A percentile compares a stretch with the other conserved stretches of the same genome.
phyloP scores from a whole-genome alignment of 2,113 vertebrate species.

The Nyctereutes procyonoides region DNA sequence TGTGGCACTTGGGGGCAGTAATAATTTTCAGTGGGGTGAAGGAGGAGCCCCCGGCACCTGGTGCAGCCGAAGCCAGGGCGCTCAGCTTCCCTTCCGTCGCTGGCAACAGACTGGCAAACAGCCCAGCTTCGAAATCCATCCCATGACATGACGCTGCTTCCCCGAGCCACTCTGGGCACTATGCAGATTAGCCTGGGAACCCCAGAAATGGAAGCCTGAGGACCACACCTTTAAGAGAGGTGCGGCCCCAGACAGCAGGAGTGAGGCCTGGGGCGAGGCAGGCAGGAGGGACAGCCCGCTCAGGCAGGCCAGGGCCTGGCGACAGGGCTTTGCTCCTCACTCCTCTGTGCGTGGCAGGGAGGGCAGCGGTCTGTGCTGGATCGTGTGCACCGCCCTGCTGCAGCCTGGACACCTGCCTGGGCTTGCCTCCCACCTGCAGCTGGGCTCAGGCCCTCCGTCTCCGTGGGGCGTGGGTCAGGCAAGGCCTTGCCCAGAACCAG shows the following conservation, averaged over 20 bases:
- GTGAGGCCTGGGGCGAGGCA: neutral
- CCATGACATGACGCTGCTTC: neutral
- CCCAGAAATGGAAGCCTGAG: neutral
- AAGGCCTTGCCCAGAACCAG: neutral
- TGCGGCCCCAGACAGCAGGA: neutral
- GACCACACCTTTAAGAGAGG: too few relatives aligned
- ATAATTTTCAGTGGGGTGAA: fast-evolving
- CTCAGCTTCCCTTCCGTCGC: neutral
- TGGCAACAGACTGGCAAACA: neutral
- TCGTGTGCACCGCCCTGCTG: too few relatives aligned
- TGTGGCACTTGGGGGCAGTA: neutral
- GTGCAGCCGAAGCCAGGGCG: fast-evolving
- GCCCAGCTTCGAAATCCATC: neutral
- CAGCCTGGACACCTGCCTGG: neutral
- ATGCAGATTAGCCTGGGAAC: neutral
- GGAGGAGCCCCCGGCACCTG: too few relatives aligned
- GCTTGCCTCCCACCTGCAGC: neutral
- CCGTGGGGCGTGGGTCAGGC: too few relatives aligned
- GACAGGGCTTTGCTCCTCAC: neutral
- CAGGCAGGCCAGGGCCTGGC: fast-evolving
- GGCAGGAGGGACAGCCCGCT: neutral
- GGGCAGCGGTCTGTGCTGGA: neutral
- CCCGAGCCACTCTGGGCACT: neutral
- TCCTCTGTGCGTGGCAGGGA: fast-evolving
- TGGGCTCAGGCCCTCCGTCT: neutral